Evolutionary conservation across 2,797 vertebrate species (phyloP).

Genomic region (Mus caroli): DNA sequence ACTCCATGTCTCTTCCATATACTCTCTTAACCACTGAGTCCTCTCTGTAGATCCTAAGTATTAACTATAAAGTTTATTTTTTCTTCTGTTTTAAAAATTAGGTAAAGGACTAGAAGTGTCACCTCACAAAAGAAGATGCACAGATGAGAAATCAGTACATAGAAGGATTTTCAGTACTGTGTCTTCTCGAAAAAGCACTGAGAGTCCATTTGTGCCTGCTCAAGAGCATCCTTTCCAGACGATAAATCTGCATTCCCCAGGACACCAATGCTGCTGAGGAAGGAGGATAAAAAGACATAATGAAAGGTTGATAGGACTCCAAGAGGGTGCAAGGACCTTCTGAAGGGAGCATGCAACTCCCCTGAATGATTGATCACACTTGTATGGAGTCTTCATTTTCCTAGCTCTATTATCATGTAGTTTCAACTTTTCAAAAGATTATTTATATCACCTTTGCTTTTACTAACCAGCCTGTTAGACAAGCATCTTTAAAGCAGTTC

Average conservation of each 20-base stretch:
- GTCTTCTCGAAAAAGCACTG: not conserved
- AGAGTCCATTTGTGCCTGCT: not conserved
- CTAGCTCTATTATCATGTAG: not conserved
- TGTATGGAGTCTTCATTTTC: conserved; percentile 36
- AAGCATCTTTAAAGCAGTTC: conserved; percentile 19
- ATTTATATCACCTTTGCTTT: conserved; percentile 33
- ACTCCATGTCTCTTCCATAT: too few relatives aligned
- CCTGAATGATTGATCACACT: not conserved
- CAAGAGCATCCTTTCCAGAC: not conserved
- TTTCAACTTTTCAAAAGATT: not conserved
- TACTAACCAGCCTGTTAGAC: conserved; percentile 54
- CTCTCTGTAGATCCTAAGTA: too few relatives aligned
- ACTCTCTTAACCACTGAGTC: not conserved
- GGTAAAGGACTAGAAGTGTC: not conserved
- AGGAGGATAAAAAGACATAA: not conserved
- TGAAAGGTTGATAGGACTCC: not conserved
- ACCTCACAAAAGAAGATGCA: not conserved
- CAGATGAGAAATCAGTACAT: not conserved
- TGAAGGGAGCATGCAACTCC: not conserved
- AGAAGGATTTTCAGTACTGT: not conserved
- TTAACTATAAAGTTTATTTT: not conserved
- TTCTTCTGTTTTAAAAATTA: not conserved
- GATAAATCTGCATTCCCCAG: not conserved
- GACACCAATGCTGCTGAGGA: not conserved
- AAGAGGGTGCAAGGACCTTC: not conserved